phyloP scores from a whole-genome alignment of 2,113 vertebrate species.

The Osmerus eperlanus region DNA sequence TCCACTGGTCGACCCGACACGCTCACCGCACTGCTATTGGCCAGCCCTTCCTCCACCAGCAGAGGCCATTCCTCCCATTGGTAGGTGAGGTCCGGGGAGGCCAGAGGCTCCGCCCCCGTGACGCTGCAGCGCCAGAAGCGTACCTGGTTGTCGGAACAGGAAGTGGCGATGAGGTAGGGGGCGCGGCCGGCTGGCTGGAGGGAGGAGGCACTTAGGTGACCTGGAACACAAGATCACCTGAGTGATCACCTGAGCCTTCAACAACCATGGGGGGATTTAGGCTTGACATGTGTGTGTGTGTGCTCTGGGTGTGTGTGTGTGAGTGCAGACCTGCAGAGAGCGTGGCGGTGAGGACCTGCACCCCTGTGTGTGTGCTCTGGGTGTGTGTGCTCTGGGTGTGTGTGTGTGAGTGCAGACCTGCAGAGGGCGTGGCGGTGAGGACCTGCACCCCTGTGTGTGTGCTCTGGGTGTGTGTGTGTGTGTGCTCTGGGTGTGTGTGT shows the following conservation, averaged over 20 bases:
- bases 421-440: conserved; percentile 88
- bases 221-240: conserved; percentile 63
- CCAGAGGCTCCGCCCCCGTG: conserved; percentile 46
- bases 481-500: too few species aligned
- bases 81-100: conserved; percentile 61
- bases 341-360: too few species aligned
- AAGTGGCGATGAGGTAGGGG: conserved; percentile 92
- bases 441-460: too few species aligned
- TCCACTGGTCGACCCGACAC: conserved; percentile 82
- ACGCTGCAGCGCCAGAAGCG: conserved; percentile 90
- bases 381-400: background rate
- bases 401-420: conserved; percentile 77
- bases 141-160: conserved; percentile 92
- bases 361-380: background rate
- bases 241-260: too few species aligned
- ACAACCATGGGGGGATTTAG: too few species aligned
- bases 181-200: conserved; percentile 88
- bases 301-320: background rate
- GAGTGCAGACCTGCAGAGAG: too few species aligned
- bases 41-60: conserved; percentile 83
- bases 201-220: conserved; percentile 91
- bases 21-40: conserved; percentile 78
- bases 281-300: background rate
- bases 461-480: background rate
- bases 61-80: conserved; percentile 97